Base-by-base conservation (phyloP, 2,888 invertebrate species). In the Himalopsyche kuldschensis region DNA sequence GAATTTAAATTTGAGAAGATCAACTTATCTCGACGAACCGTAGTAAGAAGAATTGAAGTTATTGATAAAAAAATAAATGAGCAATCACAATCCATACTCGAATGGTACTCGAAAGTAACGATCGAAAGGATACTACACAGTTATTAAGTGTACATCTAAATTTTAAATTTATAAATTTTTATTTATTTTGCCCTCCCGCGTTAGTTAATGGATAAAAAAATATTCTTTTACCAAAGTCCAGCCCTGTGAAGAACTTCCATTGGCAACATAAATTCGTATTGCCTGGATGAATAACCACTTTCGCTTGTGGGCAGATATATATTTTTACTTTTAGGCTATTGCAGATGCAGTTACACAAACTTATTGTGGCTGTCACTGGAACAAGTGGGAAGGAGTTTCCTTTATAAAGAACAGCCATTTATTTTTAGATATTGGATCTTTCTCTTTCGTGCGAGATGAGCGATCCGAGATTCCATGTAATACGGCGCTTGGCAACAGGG, bases 271-370 rank as follows among this genome's bases (percentile, higher is more conserved):
- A 55, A 55, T 55, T 55, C 55, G 55, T 55, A 55, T 55, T 55
- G 55, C 55, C 55, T 24, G 55, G 55, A 55, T 55, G 55, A 20
- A 55, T 55, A 41, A 80, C 80, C 80, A 80, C 80, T 80, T 80
- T 80, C 80, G 80, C 80, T 69, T 17, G 35, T 75, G 80, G 80
- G 75, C 80, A 69, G 69, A 80, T 46, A 80, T 79, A 79, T 80
- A 75, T 80, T 80, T 55, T 55, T 55, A 55, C 55, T 55, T 55
- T 55, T 80, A 69, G 80, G 55, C 55, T 55, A 20, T 55, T 55
- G 80, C 75, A 46, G 75, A 75, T 80, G 80, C 80, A 46, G 75
- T 80, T 80, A 35, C 75, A 80, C 75, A 80, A 80, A 80, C 69
- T 32, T 63, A 80, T 80, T 80, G 75, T 80, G 32, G 80, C 80